Base-by-base conservation (phyloP, 2,888 invertebrate genomes). In the Netelia fuscicornis region DNA sequence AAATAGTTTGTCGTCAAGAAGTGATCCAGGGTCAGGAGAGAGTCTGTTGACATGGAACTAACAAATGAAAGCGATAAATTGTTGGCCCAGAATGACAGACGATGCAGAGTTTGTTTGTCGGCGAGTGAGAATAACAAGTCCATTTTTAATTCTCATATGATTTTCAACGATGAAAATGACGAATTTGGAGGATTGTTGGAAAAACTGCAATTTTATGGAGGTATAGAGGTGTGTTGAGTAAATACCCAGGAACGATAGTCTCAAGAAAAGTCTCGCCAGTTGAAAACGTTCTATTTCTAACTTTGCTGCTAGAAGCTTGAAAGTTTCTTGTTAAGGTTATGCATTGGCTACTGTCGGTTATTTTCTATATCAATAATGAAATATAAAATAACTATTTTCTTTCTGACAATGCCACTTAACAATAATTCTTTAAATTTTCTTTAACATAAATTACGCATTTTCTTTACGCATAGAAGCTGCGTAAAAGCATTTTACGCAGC, bases 91-190 rank as follows among this genome's bases (percentile, higher is more conserved):
- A 64, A 84, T 30, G 76, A 75, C 37, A 86, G 81, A 77, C 77
- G 90, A 52, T 92, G 92, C 65, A 89, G 92, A 60, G 88, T 92
- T 83, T 92, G 92, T 79, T 88, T 92, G 13, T 83, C 86, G 11
- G 68, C 86, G 30, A 85, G 90, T 80, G 78, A 89, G 48, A 88
- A 86, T 72, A 91, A 89, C 77, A 89, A 89, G 85, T 89, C 82
- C 13, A 90, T 92, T 83, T 92, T 92, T 25, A 64, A 64, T 2
- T 60, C 9, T 11, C 78, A 68, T 5, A 8, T 44, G 5, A 83
- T 75, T 58, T 67, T 72, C 72, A 77, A 89, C 30, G 60, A 70
- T 17, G 83, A 85, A 65, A 86, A 52, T 42, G 65, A 80, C 76
- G 76, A 52, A 2, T 81, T 70, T 20, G 9, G 65, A 9, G 80